Percentiles rank a stretch among this genome's conserved stretches.
These are phyloP conservation scores for Amblyornis subalaris DNA, from an alignment of 2,113 vertebrate genomes.

Conservation along the genomic window DNA sequence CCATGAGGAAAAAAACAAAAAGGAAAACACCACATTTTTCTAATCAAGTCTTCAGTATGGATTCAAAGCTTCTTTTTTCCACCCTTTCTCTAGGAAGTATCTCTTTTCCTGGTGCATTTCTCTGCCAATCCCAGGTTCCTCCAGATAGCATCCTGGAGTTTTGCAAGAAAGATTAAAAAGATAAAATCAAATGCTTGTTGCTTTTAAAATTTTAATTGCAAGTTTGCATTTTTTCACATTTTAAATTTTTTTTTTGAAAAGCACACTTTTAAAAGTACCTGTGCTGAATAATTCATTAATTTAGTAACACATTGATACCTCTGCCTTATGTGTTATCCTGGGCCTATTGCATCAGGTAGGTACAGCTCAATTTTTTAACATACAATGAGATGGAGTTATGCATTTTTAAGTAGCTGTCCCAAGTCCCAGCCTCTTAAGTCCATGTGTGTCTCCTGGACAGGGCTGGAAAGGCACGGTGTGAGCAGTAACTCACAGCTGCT, in stretches of 20 bases:
- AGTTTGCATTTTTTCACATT: not conserved
- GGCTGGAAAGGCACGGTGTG: not conserved
- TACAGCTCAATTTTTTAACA: not conserved
- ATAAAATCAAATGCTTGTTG: not conserved
- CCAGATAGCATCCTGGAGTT: not conserved
- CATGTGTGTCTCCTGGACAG: accelerated
- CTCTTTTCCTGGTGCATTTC: not conserved
- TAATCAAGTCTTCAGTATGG: not conserved
- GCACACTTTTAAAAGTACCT: not conserved
- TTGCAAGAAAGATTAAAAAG: not conserved
- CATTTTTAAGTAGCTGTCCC: not conserved
- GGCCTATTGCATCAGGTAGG: not conserved
- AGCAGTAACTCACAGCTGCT: not conserved
- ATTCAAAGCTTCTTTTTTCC: not conserved
- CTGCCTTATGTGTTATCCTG: not conserved
- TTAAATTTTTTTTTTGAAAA: not conserved
- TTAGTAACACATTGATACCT: not conserved
- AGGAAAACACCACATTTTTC: not conserved
- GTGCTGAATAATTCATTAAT: not conserved
- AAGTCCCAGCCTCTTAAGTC: not conserved
- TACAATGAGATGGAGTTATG: not conserved
- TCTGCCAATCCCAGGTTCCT: not conserved
- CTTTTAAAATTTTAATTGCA: not conserved
- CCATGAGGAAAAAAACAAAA: accelerated
- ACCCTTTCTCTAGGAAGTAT: not conserved